Percentiles rank a stretch among this genome's conserved stretches.
phyloP scores from a whole-genome alignment of 2,888 invertebrate species.

The Leucophenga montana region DNA sequence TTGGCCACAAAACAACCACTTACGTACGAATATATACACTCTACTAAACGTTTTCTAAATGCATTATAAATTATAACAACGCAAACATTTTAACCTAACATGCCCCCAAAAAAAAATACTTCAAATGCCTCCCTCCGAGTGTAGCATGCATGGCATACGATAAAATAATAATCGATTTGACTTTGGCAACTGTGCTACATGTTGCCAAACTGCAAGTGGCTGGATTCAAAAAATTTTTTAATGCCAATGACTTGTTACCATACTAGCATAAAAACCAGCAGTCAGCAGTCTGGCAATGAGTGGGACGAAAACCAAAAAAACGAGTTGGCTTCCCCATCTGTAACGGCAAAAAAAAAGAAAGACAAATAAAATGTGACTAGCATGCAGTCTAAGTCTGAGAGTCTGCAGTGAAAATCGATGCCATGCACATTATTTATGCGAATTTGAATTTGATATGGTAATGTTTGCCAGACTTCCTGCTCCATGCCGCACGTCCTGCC shows the following conservation, averaged over 20 bases:
- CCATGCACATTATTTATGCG: slow-evolving; percentile 52
- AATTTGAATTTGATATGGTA: slow-evolving; percentile 64
- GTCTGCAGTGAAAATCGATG: slow-evolving; percentile 17
- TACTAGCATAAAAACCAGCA: not conserved
- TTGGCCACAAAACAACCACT: no score
- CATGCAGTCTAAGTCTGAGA: not conserved
- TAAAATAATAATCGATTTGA: slow-evolving; percentile 67
- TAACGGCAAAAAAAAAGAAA: not conserved
- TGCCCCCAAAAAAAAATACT: not conserved
- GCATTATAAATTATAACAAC: not conserved
- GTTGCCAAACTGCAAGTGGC: slow-evolving; percentile 7
- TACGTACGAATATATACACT: no score
- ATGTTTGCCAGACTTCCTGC: slow-evolving; percentile 46
- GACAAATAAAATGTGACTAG: not conserved
- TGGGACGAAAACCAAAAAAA: not conserved
- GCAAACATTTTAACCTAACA: slow-evolving; percentile 1
- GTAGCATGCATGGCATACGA: slow-evolving; percentile 45
- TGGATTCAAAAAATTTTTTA: not conserved
- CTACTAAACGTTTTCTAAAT: not conserved
- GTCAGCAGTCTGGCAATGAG: slow-evolving; percentile 20
- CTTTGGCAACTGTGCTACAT: slow-evolving; percentile 45
- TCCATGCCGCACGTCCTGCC: slow-evolving; percentile 46
- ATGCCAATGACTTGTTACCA: not conserved
- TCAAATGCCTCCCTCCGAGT: not conserved
- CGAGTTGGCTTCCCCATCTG: not conserved